phyloP scores from a whole-genome alignment of 2,888 invertebrate genomes.

The Drosophila anceps region DNA sequence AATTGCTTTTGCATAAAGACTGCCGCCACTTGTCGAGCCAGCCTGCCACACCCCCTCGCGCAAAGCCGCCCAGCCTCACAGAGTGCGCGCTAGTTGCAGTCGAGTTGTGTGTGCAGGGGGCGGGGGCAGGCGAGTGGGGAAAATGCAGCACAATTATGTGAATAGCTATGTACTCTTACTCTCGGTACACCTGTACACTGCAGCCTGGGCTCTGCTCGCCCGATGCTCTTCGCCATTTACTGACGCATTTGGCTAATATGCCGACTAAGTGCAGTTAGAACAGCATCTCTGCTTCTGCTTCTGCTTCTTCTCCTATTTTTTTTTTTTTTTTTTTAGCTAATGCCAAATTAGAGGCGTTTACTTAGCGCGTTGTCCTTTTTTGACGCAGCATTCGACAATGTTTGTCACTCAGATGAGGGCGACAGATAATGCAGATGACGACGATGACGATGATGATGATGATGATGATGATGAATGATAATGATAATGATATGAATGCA shows the following conservation, averaged over 20 bases:
- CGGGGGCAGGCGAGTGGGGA: slow-evolving; percentile 7
- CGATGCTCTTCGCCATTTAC: not conserved
- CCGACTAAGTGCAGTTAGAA: slow-evolving; percentile 49
- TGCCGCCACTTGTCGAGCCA: slow-evolving; percentile 54
- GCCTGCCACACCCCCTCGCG: too few relatives aligned
- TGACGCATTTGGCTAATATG: slow-evolving; percentile 60
- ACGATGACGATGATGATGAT: slow-evolving; percentile 18
- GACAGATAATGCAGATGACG: not conserved
- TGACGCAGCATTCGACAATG: slow-evolving; percentile 58
- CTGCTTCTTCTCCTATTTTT: too few relatives aligned
- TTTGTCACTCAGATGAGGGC: slow-evolving; percentile 46
- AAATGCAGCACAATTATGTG: slow-evolving; percentile 62
- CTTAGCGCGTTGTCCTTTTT: slow-evolving; percentile 62
- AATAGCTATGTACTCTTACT: slow-evolving; percentile 13
- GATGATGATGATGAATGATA: not conserved
- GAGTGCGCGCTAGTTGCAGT: slow-evolving; percentile 15
- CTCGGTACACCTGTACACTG: not conserved
- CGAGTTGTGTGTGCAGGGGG: not conserved
- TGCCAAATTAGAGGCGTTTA: slow-evolving; percentile 76
- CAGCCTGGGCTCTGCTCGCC: not conserved
- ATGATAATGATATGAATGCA: slow-evolving; percentile 15
- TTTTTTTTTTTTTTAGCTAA: slow-evolving; percentile 61
- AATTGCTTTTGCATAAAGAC: slow-evolving; percentile 83
- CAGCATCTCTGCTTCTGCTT: not conserved
- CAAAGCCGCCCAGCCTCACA: not conserved